Evolutionary conservation across 2,113 vertebrate species (phyloP).

Genomic region (Rhynchomys soricoides): DNA sequence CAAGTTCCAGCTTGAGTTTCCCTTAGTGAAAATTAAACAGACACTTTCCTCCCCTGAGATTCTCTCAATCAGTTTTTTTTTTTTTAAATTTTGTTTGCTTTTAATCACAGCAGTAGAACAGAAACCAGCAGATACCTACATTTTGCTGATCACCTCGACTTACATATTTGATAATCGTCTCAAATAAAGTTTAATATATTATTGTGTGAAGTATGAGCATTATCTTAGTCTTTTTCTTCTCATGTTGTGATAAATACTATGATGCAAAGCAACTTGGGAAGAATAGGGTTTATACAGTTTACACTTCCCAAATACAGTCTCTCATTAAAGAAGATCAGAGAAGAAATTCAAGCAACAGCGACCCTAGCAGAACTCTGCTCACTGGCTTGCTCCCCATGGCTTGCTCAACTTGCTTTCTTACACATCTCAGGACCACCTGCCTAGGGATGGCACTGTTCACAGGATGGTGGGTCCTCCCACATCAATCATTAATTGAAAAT

Average conservation of each 20-base stretch:
- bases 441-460: too few relatives aligned
- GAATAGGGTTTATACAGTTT: background rate
- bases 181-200: background rate
- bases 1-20: background rate
- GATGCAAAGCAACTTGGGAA: background rate
- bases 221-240: background rate
- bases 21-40: background rate
- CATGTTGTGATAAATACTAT: background rate
- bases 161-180: background rate
- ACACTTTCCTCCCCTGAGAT: background rate
- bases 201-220: background rate
- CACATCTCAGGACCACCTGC: background rate
- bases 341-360: background rate
- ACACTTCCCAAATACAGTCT: background rate
- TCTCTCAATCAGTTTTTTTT: background rate
- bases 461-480: rapidly evolving
- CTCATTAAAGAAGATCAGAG: background rate
- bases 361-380: background rate
- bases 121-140: background rate
- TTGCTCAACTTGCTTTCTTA: background rate
- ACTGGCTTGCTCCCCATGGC: background rate
- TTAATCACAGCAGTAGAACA: background rate
- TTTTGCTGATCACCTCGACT: background rate
- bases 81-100: background rate
- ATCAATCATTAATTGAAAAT: background rate